These are phyloP conservation scores for Perca fluviatilis DNA, from an alignment of 2,113 vertebrate species.

Conservation along the genomic window DNA sequence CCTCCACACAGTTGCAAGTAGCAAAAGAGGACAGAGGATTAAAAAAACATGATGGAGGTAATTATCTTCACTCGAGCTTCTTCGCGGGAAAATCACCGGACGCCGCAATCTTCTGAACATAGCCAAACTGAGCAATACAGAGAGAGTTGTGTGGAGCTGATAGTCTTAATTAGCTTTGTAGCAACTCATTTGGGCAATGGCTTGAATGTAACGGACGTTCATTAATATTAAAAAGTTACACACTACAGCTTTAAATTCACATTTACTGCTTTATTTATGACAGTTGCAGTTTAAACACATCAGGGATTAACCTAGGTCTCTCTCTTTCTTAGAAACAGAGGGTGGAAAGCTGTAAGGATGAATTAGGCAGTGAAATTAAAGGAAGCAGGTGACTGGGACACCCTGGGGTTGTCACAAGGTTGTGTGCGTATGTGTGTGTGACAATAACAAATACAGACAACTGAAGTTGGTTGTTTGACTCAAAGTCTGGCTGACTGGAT, in stretches of 20 bases:
- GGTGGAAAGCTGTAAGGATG: slow-evolving; percentile 10
- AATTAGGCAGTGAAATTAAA: slow-evolving; percentile 51
- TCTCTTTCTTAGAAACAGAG: slow-evolving; percentile 4
- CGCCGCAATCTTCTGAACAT: too few relatives aligned
- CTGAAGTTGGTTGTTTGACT: slow-evolving; percentile 11
- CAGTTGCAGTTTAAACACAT: background rate
- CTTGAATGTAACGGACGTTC: too few relatives aligned
- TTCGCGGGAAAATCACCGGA: too few relatives aligned
- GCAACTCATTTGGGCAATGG: too few relatives aligned
- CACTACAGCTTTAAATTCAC: background rate
- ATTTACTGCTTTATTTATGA: background rate
- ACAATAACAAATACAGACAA: slow-evolving; percentile 22
- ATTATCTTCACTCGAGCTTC: too few relatives aligned
- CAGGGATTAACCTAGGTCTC: background rate
- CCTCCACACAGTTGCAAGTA: too few relatives aligned
- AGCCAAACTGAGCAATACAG: too few relatives aligned
- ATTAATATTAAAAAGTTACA: too few relatives aligned
- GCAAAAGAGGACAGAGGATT: too few relatives aligned
- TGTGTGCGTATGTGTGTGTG: slow-evolving; percentile 7
- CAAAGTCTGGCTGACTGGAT: background rate
- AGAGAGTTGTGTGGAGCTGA: too few relatives aligned
- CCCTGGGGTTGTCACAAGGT: slow-evolving; percentile 51
- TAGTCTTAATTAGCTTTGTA: too few relatives aligned
- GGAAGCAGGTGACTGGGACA: slow-evolving; percentile 54
- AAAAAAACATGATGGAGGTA: too few relatives aligned